Base-by-base conservation (phyloP, 2,888 invertebrate genomes). In the Tridacna gigas region DNA sequence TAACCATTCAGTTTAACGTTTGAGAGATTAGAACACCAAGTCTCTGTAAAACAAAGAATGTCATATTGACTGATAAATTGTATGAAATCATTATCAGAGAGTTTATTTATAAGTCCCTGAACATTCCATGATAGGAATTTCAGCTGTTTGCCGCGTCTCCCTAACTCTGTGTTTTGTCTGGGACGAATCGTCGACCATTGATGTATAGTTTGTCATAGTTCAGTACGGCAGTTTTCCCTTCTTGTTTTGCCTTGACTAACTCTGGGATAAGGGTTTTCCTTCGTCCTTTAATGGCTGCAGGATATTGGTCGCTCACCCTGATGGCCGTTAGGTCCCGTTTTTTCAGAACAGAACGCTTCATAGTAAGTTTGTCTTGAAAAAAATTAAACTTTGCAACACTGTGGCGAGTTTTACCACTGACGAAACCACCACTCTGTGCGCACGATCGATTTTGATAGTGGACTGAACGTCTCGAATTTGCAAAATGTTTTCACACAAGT, bases 281-380 rank as follows among this genome's bases (percentile, higher is more conserved):
- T 95, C 96, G 77, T 96, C 96, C 18, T 96, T 91, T 20, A 96
- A 98, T 22, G 96, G 96, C 95, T 98, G 98, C 0, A 98, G 98
- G 94, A 51, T 51, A 97, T 96, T 1, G 71, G 65, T 13, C 22
- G 47, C 67, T 74, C 65, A 51, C 51, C 18, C 51, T 51, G 18
- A 51, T 18, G 51, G 12, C 51, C 51, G 51, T 51, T 13, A 12
- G 12, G 12, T 51, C 51, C 51, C 51, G 12, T 18, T 51, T 51
- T 51, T 51, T 18, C 18, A 12, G 51, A 51, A 51, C 51, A 13
- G 51, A 13, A 13, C 18, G 13, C 18, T 51, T 51, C 18, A 51
- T 51, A 12, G 12, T 51, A 18, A 51, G 12, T 51, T 51, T 51
- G 51, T 51, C 51, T 18, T 51, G 51, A 18, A 51, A 51, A 51